Conservation (phyloP, 2,888 invertebrate species). For the Lobophora halterata region DNA sequence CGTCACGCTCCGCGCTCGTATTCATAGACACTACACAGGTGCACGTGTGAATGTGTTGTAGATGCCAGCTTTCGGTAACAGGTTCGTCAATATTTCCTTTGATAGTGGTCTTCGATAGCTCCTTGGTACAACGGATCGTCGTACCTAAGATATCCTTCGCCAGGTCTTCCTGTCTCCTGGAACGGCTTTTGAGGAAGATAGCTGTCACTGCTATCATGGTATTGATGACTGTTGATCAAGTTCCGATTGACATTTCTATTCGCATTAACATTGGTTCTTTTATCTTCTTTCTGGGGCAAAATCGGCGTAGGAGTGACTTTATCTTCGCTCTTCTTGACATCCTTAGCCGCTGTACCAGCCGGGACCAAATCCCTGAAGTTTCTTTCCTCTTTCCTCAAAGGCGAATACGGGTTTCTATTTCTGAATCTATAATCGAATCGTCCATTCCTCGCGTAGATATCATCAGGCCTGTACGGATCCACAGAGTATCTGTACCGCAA, state of each 20-base stretch:
- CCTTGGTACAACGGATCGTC: conserved; percentile 65
- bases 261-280: conserved; percentile 36
- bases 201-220: conserved; percentile 57
- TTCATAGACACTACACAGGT: too few relatives aligned
- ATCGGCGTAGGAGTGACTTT: conserved; percentile 73
- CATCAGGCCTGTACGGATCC: conserved; percentile 71
- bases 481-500: conserved; percentile 74
- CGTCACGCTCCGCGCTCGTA: too few relatives aligned
- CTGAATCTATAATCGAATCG: conserved; percentile 71
- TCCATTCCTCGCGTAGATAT: conserved; percentile 61
- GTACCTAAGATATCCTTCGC: conserved; percentile 64
- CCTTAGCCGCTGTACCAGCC: conserved; percentile 62
- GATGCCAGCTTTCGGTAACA: too few relatives aligned
- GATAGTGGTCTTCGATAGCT: conserved; percentile 67
- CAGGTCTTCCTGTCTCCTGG: conserved; percentile 58
- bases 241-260: conserved; percentile 54
- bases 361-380: conserved; percentile 68
- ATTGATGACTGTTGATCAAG: conserved; percentile 71
- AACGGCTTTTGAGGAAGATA: conserved; percentile 63
- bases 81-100: conserved; percentile 68
- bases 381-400: conserved; percentile 69
- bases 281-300: conserved; percentile 66
- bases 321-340: conserved; percentile 68
- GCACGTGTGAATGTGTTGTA: too few relatives aligned
- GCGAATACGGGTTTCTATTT: conserved; percentile 66